Evolutionary conservation across 2,888 invertebrate genomes (phyloP), one percentile per base, ranked within the genome.

Genomic region (Galerucella nymphaeae): DNA sequence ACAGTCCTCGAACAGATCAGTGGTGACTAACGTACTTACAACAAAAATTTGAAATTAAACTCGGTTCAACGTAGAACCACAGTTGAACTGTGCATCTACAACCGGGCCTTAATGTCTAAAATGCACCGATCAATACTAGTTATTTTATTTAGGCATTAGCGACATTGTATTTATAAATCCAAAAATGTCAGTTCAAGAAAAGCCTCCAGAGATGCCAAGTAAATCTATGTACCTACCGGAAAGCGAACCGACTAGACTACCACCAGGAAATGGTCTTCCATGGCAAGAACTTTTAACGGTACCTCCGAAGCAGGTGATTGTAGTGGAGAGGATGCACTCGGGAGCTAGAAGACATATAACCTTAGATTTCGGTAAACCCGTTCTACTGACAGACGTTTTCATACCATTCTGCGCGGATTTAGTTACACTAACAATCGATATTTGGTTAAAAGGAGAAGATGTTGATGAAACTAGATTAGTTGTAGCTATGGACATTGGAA

Each of bases 301-400:
- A 11, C 75, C 76, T 14, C 72, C 76, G 13, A 74, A 77, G 66
- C 75, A 78, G 55, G 71, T 75, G 79, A 90, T 97, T 74, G 94
- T 97, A 18, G 95, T 97, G 59, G 97, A 97, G 84, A 89, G 96
- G 72, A 96, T 97, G 94, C 96, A 96, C 87, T 96, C 96, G 0
- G 96, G 97, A 69, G 97, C 96, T 0, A 89, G 97, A n/a, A 90
- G 97, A 71, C 96, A 94, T 87, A 96, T 97, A 71, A 94, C 96
- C 13, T 88, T 98, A 48, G 97, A 98, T 87, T 96, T 98, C 85
- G 96, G 97, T 4, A 93, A 94, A 79, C 92, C 94, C 0, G 90
- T 97, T 67, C 87, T 96, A 1, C 89, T 98, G 53, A 97, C 97
- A 0, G 97, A 97, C 86, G 88, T 97, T 79, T 90, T 93, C 81